A percentile compares a stretch with the other conserved stretches of the same genome.
Conservation (phyloP, 1,140 invertebrate species). For the Phortica variegata region DNA sequence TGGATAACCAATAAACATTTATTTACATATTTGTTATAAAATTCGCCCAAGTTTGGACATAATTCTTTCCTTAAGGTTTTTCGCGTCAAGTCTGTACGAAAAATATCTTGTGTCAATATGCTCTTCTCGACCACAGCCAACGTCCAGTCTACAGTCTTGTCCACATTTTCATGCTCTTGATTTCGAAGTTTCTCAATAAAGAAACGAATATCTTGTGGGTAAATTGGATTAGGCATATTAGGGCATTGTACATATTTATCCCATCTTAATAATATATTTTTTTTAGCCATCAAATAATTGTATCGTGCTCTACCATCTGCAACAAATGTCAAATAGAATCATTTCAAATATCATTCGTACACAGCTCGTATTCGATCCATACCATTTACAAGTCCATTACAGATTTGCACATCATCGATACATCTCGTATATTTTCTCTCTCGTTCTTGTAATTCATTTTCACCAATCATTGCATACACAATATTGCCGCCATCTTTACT, state of each 20-base stretch:
- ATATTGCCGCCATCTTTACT: too few relatives aligned
- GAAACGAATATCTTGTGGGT: slow-evolving; percentile 33
- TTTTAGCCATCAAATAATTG: too few relatives aligned
- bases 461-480: too few relatives aligned
- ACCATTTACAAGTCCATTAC: too few relatives aligned
- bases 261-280: too few relatives aligned
- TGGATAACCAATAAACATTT: slow-evolving; percentile 11
- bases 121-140: slow-evolving; percentile 27
- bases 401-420: too few relatives aligned
- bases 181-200: slow-evolving; percentile 26
- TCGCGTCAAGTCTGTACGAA: slow-evolving; percentile 20
- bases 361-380: too few relatives aligned
- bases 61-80: slow-evolving; percentile 3
- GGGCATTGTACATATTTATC: slow-evolving; percentile 28
- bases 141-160: slow-evolving; percentile 27
- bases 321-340: too few relatives aligned
- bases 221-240: slow-evolving; percentile 32
- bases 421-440: too few relatives aligned
- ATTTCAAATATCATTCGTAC: too few relatives aligned
- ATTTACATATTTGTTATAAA: slow-evolving; percentile 18
- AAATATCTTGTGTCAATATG: slow-evolving; percentile 17
- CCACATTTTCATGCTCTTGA: slow-evolving; percentile 15
- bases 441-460: too few relatives aligned
- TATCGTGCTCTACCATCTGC: too few relatives aligned
- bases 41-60: slow-evolving; percentile 23